Evolutionary conservation across 2,888 invertebrate genomes (phyloP), one percentile per base, ranked within the genome.

Genomic region (Blastobasis lacticolella): DNA sequence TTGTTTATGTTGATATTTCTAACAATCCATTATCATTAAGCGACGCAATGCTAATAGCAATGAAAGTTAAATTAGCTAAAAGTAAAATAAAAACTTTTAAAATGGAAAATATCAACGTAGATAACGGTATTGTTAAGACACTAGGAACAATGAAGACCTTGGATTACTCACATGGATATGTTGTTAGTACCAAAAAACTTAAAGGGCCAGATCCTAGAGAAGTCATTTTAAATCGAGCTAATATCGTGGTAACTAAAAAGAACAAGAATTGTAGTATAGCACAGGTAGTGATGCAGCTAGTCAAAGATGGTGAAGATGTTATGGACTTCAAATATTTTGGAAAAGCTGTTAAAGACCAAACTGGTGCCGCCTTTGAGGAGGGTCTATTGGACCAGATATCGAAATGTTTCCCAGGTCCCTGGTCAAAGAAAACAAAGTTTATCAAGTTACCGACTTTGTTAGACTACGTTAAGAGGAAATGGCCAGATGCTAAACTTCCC

Each of bases 401-500:
- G 1, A 57, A 55, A 48, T 54, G 55, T 41, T 75, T 77, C 53
- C 60, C 67, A 8, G 74, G 75, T 5, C 67, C 71, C 3, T 57
- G 47, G 42, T 53, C 52, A 4, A 63, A 64, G 6, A 73, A 69
- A 40, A 52, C 62, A 0, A 64, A 59, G 5, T 62, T 62, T 0
- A 55, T 69, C 7, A 54, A 67, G 49, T 53, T 72, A 36, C 53
- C 42, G 41, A 59, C 55, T 4, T 47, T 79, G 9, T 64, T 63
- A 2, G 78, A 79, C 1, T 80, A 71, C 43, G 55, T 76, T 8
- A 61, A 63, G 9, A 66, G 77, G 5, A 64, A 73, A 43, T 80
- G 78, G 74, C 80, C 79, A 1, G 71, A 78, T 0, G 64, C 72
- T 37, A 59, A 67, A 41, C 57, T 71, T 2, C 73, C 74, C 1